Evolutionary conservation across 2,888 invertebrate genomes (phyloP), one percentile per base, ranked within the genome.

Genomic region (Dascillus cervinus): DNA sequence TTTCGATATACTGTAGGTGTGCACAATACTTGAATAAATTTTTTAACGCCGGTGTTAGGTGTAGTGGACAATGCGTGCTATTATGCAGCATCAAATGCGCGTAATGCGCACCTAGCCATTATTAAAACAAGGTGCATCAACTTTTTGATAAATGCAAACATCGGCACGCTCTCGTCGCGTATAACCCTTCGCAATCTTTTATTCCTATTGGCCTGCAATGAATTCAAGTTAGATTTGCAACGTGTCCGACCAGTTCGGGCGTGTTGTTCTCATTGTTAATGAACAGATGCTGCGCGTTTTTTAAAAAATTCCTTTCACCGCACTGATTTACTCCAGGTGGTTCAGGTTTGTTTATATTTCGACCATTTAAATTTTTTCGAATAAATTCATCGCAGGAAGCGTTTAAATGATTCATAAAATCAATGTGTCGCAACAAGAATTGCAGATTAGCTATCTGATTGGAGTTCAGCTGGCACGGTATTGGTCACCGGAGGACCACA

Each of bases 301-400:
- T 34, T 25, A 38, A 31, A 38, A 41, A 44, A 31, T 37, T 24
- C 26, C 36, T 37, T 34, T 41, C 33, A 32, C 31, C 29, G 34
- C 34, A 32, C 35, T 43, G 44, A 46, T 44, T 41, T 45, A 37
- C 32, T 49, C 54, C 54, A 55, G 54, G 54, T 55, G 54, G 44
- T 36, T 47, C 28, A 35, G 26, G 26, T 31, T 43, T 47, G 48
- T 44, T 44, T 49, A 45, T 39, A 11, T 40, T 37, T 32, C 26
- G 26, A n/a, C n/a, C n/a, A n/a, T n/a, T n/a, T n/a, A n/a, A n/a
- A n/a, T n/a, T n/a, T n/a, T n/a, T n/a, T n/a, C n/a, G n/a, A n/a
- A n/a, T n/a, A n/a, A n/a, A n/a, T n/a, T n/a, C n/a, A n/a, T n/a
- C n/a, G n/a, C n/a, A n/a, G n/a, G n/a, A n/a, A n/a, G n/a, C n/a